Evolutionary conservation across 2,888 invertebrate genomes (phyloP).

Genomic region (Syritta pipiens): DNA sequence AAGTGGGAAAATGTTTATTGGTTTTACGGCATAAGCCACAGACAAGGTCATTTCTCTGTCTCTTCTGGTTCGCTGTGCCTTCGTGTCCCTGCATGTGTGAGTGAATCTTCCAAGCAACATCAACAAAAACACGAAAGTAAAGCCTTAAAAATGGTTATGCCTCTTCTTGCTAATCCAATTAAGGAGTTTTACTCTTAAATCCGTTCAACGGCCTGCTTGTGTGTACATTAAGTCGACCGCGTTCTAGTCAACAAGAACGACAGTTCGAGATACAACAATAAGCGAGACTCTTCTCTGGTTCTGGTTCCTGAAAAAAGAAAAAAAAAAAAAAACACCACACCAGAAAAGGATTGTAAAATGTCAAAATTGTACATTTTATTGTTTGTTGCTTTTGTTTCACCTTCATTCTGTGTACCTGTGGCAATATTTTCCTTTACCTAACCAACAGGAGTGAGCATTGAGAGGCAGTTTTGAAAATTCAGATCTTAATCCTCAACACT

Average conservation of each 20-base stretch:
- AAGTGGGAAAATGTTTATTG: slow-evolving; percentile 69
- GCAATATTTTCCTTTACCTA: slow-evolving; percentile 49
- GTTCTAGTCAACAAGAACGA: slow-evolving; percentile 51
- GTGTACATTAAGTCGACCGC: slow-evolving; percentile 39
- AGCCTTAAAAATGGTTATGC: slow-evolving; percentile 50
- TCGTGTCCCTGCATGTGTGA: not conserved
- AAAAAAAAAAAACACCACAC: too few relatives aligned
- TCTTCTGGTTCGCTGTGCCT: not conserved
- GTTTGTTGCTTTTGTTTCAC: slow-evolving; percentile 3
- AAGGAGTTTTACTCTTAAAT: slow-evolving; percentile 62
- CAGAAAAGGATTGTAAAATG: slow-evolving; percentile 58
- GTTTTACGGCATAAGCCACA: slow-evolving; percentile 65
- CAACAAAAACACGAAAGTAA: slow-evolving; percentile 44
- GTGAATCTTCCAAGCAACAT: slow-evolving; percentile 1
- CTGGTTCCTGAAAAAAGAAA: too few relatives aligned
- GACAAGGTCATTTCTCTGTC: slow-evolving; percentile 59
- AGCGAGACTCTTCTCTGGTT: slow-evolving; percentile 8
- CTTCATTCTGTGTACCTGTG: slow-evolving; percentile 20
- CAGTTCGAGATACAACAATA: slow-evolving; percentile 49
- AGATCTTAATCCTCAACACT: slow-evolving; percentile 60
- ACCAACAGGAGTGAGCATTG: too few relatives aligned
- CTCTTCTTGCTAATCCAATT: slow-evolving; percentile 66
- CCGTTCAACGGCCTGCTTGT: slow-evolving; percentile 42
- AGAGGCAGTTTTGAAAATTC: slow-evolving; percentile 39
- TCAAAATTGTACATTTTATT: slow-evolving; percentile 59